Conservation (phyloP, 2,797 vertebrate species). For the Diglossa cyanea region DNA sequence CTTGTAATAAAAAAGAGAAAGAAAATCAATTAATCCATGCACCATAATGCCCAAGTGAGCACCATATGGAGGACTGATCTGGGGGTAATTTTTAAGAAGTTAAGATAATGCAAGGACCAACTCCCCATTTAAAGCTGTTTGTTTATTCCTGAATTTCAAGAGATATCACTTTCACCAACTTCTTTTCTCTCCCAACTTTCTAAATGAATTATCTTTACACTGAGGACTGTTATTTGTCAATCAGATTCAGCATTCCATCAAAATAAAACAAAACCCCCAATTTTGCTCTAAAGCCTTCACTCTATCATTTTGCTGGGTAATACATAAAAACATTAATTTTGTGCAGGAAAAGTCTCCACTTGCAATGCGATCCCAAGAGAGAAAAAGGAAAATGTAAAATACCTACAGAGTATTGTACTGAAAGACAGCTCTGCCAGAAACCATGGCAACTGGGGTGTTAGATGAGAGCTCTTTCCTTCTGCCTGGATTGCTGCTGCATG, state of each 20-base stretch:
- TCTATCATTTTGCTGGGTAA: background rate
- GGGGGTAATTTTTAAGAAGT: background rate
- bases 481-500: background rate
- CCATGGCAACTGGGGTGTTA: background rate
- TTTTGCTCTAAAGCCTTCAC: background rate
- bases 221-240: background rate
- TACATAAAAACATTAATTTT: background rate
- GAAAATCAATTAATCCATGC: background rate
- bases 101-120: background rate
- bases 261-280: background rate
- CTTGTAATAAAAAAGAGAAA: background rate
- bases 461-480: background rate
- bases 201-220: background rate
- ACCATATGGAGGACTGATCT: background rate
- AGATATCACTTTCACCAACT: background rate
- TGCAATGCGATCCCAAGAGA: background rate
- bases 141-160: background rate
- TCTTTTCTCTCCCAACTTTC: background rate
- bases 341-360: background rate
- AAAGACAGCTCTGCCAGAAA: conserved; percentile 20
- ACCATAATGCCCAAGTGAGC: background rate
- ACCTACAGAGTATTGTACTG: background rate
- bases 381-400: background rate
- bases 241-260: background rate
- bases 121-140: background rate